Percentiles rank a stretch among this genome's conserved stretches.
phyloP scores from a whole-genome alignment of 2,113 vertebrate species.

The Pterocles orientalis region DNA sequence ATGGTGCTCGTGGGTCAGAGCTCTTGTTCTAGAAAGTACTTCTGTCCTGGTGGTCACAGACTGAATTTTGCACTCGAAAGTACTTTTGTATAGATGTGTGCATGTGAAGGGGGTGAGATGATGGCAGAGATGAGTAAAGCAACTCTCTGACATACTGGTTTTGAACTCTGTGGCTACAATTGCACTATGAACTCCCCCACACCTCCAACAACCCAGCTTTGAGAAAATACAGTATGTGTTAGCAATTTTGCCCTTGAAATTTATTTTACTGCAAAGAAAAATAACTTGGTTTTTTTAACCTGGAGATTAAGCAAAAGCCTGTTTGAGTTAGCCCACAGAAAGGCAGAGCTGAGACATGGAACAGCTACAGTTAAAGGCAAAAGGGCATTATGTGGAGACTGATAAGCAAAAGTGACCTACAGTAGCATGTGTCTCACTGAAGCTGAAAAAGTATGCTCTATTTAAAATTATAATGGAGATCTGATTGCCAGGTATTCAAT shows the following conservation, averaged over 20 bases:
- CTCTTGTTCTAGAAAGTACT: not conserved
- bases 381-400: not conserved
- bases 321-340: not conserved
- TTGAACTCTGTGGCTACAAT: not conserved
- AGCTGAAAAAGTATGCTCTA: not conserved
- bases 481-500: constrained; percentile 46
- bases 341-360: not conserved
- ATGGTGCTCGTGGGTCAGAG: not conserved
- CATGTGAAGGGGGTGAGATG: not conserved
- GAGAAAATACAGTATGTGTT: not conserved
- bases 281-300: not conserved
- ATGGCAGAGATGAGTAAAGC: not conserved
- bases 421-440: not conserved
- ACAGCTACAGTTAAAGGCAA: not conserved
- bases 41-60: not conserved
- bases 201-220: not conserved
- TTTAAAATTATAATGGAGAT: constrained; percentile 22
- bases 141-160: not conserved
- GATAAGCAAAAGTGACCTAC: not conserved
- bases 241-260: not conserved
- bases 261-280: not conserved
- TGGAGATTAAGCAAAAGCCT: not conserved
- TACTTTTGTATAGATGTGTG: not conserved
- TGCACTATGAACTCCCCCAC: not conserved
- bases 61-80: not conserved